Conservation (phyloP, 2,797 vertebrate genomes). For the Smutsia temminckii region DNA sequence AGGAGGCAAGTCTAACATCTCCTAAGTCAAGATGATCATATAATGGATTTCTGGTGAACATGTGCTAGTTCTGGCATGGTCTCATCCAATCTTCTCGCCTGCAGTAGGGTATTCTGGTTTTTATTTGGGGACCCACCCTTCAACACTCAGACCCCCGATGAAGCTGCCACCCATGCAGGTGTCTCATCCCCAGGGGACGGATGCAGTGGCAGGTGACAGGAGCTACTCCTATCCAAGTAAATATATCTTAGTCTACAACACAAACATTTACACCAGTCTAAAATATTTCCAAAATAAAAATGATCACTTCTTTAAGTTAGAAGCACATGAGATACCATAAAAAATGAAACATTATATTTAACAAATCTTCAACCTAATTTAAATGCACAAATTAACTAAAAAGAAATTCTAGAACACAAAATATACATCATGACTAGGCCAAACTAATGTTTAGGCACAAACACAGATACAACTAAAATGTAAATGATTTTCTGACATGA, state of each 20-base stretch:
- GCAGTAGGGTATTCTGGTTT: neutral
- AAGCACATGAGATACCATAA: neutral
- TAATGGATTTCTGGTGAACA: neutral
- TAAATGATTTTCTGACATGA: neutral
- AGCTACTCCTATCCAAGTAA: neutral
- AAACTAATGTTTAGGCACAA: conserved; percentile 29
- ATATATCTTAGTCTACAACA: neutral
- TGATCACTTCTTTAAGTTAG: neutral
- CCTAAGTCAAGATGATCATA: neutral
- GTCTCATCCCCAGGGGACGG: neutral
- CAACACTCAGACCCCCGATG: neutral
- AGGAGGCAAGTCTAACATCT: neutral
- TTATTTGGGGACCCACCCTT: neutral
- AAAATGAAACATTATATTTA: conserved; percentile 18
- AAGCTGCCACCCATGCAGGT: neutral
- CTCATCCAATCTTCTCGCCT: neutral
- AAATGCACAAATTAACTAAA: conserved; percentile 30
- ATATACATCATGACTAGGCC: neutral
- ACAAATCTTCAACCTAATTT: conserved; percentile 7
- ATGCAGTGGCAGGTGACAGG: neutral
- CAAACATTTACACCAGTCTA: neutral
- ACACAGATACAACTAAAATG: neutral
- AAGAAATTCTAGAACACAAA: conserved; percentile 6
- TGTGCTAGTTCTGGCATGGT: neutral
- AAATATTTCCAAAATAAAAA: conserved; percentile 42